Conservation (phyloP, 2,888 invertebrate species). For the Hedya salicella region DNA sequence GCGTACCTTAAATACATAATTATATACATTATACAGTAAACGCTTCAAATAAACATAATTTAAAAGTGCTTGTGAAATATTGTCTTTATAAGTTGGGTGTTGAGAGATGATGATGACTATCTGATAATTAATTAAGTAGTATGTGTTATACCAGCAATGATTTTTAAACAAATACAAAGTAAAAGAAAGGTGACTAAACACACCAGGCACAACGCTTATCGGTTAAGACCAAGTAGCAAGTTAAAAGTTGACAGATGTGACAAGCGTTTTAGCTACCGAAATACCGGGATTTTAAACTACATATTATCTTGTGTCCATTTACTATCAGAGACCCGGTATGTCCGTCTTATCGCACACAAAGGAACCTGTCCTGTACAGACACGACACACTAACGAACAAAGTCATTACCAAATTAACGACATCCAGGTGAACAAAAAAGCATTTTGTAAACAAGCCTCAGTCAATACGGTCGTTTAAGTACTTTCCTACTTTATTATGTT, state of each 20-base stretch:
- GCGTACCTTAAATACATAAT: too few relatives aligned
- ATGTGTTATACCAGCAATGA: neutral
- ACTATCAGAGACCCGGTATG: conserved; percentile 80
- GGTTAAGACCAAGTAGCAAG: conserved; percentile 46
- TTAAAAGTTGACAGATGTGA: conserved; percentile 59
- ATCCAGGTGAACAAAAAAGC: conserved; percentile 80
- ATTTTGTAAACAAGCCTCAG: conserved; percentile 80
- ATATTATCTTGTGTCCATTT: conserved; percentile 71
- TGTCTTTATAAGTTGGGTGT: too few relatives aligned
- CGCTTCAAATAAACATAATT: too few relatives aligned
- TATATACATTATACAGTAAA: too few relatives aligned
- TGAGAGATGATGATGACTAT: too few relatives aligned
- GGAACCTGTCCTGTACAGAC: conserved; percentile 62
- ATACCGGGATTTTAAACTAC: conserved; percentile 63
- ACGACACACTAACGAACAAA: conserved; percentile 73
- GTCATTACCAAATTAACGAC: conserved; percentile 83
- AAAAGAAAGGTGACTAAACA: conserved; percentile 8
- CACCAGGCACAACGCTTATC: conserved; percentile 27
- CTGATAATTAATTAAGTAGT: too few relatives aligned
- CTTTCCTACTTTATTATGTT: conserved; percentile 54
- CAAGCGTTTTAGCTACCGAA: conserved; percentile 79
- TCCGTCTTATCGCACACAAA: conserved; percentile 79
- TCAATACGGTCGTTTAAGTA: conserved; percentile 70
- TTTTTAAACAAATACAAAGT: neutral
- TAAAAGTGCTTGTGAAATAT: too few relatives aligned